These are phyloP conservation scores for Eristalinus sepulchralis DNA, from an alignment of 2,888 invertebrate genomes.

Conservation along the genomic window DNA sequence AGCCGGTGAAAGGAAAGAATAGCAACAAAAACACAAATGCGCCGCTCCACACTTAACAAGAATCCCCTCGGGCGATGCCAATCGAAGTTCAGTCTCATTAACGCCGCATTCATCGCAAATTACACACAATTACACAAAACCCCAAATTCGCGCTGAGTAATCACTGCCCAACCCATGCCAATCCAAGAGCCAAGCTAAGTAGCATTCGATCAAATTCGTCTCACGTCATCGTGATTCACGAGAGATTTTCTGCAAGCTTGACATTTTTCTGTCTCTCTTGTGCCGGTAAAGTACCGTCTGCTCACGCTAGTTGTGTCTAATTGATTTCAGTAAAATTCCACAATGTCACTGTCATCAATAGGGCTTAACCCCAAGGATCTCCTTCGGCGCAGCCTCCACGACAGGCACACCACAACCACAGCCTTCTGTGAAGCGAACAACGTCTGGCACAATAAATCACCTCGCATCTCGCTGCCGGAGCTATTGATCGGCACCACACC, in stretches of 20 bases:
- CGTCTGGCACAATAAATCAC: conserved; percentile 56
- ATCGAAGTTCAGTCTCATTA: conserved; percentile 58
- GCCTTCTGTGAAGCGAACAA: conserved; percentile 22
- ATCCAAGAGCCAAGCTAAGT: neutral
- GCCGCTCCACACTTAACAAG: conserved; percentile 35
- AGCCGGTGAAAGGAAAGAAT: conserved; percentile 52
- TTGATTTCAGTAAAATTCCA: conserved; percentile 49
- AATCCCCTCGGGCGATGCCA: conserved; percentile 47
- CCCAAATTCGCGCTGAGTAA: conserved; percentile 46
- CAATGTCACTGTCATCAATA: conserved; percentile 27
- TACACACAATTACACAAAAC: conserved; percentile 33
- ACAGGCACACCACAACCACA: conserved; percentile 37
- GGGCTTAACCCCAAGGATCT: conserved; percentile 9
- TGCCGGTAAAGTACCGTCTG: conserved; percentile 21
- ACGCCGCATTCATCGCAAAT: conserved; percentile 60
- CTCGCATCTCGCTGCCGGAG: conserved; percentile 48
- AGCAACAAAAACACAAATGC: neutral
- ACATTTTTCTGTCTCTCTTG: neutral
- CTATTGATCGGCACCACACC: conserved; percentile 41
- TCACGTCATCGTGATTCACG: conserved; percentile 49
- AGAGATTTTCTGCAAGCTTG: neutral
- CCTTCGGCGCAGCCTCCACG: conserved; percentile 24
- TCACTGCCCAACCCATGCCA: conserved; percentile 42
- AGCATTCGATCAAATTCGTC: conserved; percentile 32
- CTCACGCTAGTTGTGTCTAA: conserved; percentile 20